Percentiles rank a stretch among this genome's conserved stretches.
These are phyloP conservation scores for Pterophyllum scalare DNA, from an alignment of 2,113 vertebrate species.

Conservation along the genomic window DNA sequence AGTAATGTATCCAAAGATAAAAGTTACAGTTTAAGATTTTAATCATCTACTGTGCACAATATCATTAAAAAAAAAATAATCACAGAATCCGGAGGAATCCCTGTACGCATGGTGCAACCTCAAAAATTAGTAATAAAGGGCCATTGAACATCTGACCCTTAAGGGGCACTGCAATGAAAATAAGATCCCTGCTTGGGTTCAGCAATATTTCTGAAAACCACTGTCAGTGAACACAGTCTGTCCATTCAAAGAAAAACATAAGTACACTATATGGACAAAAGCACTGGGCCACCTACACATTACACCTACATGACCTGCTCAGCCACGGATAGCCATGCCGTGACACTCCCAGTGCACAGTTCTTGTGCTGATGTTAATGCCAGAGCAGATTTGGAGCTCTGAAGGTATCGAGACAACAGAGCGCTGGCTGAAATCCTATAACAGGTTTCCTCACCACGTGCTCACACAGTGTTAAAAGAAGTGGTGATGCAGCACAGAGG, in stretches of 20 bases:
- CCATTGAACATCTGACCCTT: background rate
- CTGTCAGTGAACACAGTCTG: background rate
- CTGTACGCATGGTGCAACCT: background rate
- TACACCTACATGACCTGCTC: too few relatives aligned
- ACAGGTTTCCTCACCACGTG: too few relatives aligned
- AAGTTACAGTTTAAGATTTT: background rate
- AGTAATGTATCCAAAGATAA: background rate
- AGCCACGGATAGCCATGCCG: too few relatives aligned
- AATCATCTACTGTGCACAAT: background rate
- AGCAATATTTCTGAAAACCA: background rate
- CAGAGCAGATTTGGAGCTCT: background rate
- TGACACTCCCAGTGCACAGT: too few relatives aligned
- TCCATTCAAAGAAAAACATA: background rate
- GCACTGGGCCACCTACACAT: too few relatives aligned
- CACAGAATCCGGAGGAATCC: background rate
- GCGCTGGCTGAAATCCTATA: too few relatives aligned
- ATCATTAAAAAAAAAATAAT: background rate
- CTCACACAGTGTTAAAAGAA: too few relatives aligned
- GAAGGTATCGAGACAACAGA: too few relatives aligned
- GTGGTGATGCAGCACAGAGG: too few relatives aligned
- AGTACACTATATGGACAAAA: too few relatives aligned
- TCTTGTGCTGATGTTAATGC: background rate
- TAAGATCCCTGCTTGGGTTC: background rate
- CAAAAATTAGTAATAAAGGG: background rate
- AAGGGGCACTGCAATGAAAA: background rate